These are phyloP conservation scores for Cerastis leucographa DNA, from an alignment of 2,888 invertebrate species.

Conservation along the genomic window DNA sequence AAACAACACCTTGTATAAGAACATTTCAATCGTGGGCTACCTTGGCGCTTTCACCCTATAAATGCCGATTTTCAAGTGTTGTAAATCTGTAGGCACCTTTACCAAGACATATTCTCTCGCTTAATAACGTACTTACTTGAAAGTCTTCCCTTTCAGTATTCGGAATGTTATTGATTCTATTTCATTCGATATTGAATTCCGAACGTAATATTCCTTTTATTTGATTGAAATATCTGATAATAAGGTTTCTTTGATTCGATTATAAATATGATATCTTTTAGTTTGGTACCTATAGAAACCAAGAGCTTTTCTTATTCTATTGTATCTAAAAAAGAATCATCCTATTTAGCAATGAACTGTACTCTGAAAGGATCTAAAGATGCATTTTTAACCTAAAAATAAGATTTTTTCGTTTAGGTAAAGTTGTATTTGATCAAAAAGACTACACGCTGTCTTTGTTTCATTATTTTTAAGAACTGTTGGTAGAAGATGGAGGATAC, in stretches of 20 bases:
- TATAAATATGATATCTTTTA: neutral
- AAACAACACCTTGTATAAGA: too few species aligned
- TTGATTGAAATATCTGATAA: neutral
- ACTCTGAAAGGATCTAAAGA: neutral
- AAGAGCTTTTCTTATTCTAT: neutral
- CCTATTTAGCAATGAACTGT: neutral
- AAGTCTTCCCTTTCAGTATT: neutral
- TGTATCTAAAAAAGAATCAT: too few species aligned
- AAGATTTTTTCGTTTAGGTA: neutral
- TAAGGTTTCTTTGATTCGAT: conserved; percentile 9
- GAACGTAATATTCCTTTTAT: conserved; percentile 13
- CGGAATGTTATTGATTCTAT: conserved; percentile 13
- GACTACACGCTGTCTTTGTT: neutral
- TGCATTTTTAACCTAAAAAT: neutral
- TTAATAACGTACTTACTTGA: conserved; percentile 12
- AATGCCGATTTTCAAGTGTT: neutral
- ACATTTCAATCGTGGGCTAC: too few species aligned
- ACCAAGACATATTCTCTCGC: neutral
- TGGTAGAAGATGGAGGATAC: neutral
- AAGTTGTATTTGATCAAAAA: neutral
- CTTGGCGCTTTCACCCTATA: too few species aligned
- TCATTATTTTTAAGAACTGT: neutral
- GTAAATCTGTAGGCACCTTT: neutral
- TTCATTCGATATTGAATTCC: conserved; percentile 7
- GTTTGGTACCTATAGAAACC: neutral